A percentile compares a stretch with the other conserved stretches of the same genome.
These are phyloP conservation scores for Pelecanoides urinatrix DNA, from an alignment of 2,113 vertebrate species.

Conservation along the genomic window DNA sequence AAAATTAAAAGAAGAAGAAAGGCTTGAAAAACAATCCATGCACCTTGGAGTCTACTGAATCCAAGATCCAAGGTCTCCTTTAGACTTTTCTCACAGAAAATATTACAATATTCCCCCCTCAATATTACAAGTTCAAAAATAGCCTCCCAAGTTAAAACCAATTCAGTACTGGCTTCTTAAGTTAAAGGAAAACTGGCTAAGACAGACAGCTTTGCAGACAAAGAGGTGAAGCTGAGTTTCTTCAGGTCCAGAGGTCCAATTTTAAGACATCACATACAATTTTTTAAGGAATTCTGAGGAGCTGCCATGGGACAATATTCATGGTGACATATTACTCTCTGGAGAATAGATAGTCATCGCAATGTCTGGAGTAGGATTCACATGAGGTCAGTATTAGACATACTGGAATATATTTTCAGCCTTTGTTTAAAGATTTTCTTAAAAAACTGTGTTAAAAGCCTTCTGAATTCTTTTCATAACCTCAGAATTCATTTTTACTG, in stretches of 20 bases:
- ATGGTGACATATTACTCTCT: not conserved
- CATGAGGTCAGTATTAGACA: not conserved
- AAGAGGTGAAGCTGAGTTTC: not conserved
- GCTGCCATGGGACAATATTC: not conserved
- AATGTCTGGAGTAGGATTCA: not conserved
- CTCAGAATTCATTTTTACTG: not conserved
- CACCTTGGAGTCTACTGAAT: not conserved
- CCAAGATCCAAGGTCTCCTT: not conserved
- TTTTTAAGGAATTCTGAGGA: not conserved
- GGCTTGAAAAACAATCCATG: too few species aligned
- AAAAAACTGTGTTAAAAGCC: not conserved
- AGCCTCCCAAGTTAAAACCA: not conserved
- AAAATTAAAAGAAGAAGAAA: not conserved
- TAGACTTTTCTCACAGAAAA: not conserved
- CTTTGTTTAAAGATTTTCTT: not conserved
- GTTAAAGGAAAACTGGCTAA: not conserved
- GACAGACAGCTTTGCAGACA: not conserved
- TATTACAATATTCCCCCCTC: not conserved
- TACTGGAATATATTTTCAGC: not conserved
- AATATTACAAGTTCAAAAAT: not conserved
- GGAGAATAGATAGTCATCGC: not conserved
- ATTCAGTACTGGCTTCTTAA: not conserved
- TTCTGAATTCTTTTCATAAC: not conserved
- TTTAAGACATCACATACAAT: not conserved
- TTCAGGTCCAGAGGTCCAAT: not conserved